phyloP scores from a whole-genome alignment of 2,888 invertebrate species.

The Anticlea derivata region DNA sequence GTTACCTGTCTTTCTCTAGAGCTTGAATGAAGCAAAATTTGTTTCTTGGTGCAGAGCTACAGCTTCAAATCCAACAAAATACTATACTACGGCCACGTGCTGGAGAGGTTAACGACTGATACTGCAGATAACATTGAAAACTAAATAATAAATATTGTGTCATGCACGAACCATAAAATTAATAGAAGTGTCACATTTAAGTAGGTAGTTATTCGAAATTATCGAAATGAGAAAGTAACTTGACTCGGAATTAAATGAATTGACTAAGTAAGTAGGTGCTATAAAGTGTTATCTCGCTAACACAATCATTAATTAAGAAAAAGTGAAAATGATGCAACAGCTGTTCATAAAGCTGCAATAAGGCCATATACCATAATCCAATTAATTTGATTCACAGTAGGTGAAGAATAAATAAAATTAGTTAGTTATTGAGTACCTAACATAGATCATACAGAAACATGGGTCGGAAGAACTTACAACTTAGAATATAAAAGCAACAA shows the following conservation, averaged over 20 bases:
- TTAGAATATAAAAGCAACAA: no score
- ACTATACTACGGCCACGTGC: conserved; percentile 80
- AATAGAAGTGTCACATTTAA: conserved; percentile 12
- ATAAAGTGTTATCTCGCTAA: conserved; percentile 2
- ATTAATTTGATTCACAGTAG: no score
- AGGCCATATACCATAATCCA: no score
- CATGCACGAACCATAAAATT: conserved; percentile 20
- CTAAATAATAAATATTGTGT: conserved; percentile 60
- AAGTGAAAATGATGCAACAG: neutral
- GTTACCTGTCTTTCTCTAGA: conserved; percentile 83
- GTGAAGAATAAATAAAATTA: no score
- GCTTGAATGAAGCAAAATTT: conserved; percentile 80
- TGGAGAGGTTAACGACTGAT: conserved; percentile 78
- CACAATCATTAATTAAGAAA: neutral
- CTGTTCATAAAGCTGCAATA: no score
- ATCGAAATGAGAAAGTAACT: neutral
- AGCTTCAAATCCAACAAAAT: conserved; percentile 82
- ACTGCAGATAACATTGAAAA: conserved; percentile 73
- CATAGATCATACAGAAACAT: no score
- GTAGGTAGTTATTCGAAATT: conserved; percentile 1
- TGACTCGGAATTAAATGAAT: neutral
- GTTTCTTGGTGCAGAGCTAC: conserved; percentile 80
- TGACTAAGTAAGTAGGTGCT: no score
- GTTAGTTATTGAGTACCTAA: no score
- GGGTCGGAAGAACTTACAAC: no score